These are phyloP conservation scores for Lethrus apterus DNA, from an alignment of 1,140 invertebrate genomes.

Conservation along the genomic window DNA sequence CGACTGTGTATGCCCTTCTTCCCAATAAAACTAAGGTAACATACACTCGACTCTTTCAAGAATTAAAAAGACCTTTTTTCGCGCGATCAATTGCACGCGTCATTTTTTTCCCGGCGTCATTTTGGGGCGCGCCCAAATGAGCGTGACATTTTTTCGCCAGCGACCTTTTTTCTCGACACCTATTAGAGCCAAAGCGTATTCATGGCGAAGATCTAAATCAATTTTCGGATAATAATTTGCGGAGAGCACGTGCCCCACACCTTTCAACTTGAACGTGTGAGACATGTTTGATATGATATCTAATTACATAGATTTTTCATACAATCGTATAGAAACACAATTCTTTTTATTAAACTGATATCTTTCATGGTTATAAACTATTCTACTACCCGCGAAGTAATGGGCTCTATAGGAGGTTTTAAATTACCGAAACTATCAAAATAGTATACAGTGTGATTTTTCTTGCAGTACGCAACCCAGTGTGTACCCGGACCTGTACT, in stretches of 20 bases:
- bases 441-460: slow-evolving; percentile 1
- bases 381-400: slow-evolving; percentile 9
- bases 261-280: slow-evolving; percentile 9
- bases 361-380: slow-evolving; percentile 6
- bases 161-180: too few species aligned
- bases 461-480: slow-evolving; percentile 8
- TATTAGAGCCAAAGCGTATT: slow-evolving; percentile 34
- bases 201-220: slow-evolving; percentile 6
- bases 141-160: too few species aligned
- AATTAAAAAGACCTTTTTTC: too few species aligned
- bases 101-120: too few species aligned
- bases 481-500: slow-evolving; percentile 3
- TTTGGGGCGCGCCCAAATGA: too few species aligned
- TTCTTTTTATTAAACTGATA: slow-evolving; percentile 9
- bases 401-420: slow-evolving; percentile 12
- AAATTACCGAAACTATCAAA: slow-evolving; percentile 15
- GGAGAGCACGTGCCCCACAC: neutral
- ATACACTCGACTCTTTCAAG: too few species aligned
- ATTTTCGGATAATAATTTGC: slow-evolving; percentile 15
- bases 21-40: too few species aligned
- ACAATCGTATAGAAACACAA: slow-evolving; percentile 9
- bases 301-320: neutral
- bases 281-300: slow-evolving; percentile 14
- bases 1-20: too few species aligned
- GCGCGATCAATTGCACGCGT: too few species aligned